Conservation (phyloP, 1,140 invertebrate genomes). For the Drosophila parabipectinata region DNA sequence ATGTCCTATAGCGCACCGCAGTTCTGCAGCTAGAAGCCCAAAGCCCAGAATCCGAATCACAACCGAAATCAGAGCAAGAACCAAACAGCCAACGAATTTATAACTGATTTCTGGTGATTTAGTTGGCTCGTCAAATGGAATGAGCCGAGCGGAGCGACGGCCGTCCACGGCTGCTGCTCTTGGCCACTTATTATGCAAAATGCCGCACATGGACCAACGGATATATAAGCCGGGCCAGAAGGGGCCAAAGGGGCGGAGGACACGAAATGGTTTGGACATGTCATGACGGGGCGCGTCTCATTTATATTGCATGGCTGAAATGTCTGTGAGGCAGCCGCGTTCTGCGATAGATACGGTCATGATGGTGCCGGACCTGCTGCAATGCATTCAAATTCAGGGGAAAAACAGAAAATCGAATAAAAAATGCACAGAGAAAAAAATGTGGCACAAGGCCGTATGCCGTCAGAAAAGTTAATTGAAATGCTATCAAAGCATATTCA, state of each 20-base stretch:
- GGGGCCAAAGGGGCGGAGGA: slow-evolving; percentile 1
- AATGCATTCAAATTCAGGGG: slow-evolving; percentile 54
- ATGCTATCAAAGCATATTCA: slow-evolving; percentile 80
- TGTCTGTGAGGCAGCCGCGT: slow-evolving; percentile 33
- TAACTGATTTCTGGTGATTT: slow-evolving; percentile 82
- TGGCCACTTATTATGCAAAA: slow-evolving; percentile 74
- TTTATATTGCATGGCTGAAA: slow-evolving; percentile 62
- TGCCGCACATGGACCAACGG: slow-evolving; percentile 54
- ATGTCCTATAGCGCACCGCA: slow-evolving; percentile 60
- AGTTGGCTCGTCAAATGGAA: slow-evolving; percentile 69
- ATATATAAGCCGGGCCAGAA: slow-evolving; percentile 8
- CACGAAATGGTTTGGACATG: slow-evolving; percentile 48
- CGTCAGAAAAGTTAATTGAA: slow-evolving; percentile 76
- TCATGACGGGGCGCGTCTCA: slow-evolving; percentile 64
- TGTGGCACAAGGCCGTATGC: slow-evolving; percentile 57
- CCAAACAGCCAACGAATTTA: slow-evolving; percentile 66
- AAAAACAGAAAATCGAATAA: slow-evolving; percentile 5
- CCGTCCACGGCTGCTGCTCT: slow-evolving; percentile 26
- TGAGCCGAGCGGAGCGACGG: slow-evolving; percentile 44
- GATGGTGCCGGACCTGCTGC: neutral
- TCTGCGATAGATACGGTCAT: slow-evolving; percentile 19
- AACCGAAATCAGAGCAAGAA: slow-evolving; percentile 6
- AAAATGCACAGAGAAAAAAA: slow-evolving; percentile 26
- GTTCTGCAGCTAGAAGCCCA: neutral
- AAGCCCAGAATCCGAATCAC: slow-evolving; percentile 2